phyloP scores from a whole-genome alignment of 1,140 invertebrate genomes.

The Ridgeia piscesae region DNA sequence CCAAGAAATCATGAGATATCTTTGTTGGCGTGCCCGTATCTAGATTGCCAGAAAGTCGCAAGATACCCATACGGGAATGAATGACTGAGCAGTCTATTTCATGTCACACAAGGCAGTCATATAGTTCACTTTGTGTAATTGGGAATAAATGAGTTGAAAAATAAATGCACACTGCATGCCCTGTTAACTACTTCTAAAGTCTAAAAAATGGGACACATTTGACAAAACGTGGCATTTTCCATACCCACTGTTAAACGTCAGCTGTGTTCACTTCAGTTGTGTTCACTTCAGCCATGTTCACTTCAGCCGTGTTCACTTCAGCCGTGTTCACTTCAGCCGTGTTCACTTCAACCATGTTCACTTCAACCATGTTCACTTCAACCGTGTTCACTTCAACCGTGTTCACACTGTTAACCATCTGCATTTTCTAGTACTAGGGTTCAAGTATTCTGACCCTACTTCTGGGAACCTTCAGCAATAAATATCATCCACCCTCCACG shows the following conservation, averaged over 20 bases:
- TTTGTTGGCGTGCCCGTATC: neutral
- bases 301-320: no score
- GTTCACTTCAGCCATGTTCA: no score
- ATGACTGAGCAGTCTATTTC: neutral
- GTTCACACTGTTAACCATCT: neutral
- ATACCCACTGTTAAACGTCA: neutral
- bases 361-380: no score
- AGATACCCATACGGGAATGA: neutral
- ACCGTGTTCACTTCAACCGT: no score
- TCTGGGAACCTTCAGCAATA: neutral
- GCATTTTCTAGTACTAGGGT: neutral
- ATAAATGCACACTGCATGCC: no score
- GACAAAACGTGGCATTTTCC: neutral
- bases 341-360: no score
- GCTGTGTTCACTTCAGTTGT: no score
- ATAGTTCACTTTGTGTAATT: neutral
- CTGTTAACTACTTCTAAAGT: neutral
- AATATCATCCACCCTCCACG: neutral
- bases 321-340: no score
- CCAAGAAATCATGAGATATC: neutral
- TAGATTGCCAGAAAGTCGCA: neutral
- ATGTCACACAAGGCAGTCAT: neutral
- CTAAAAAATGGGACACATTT: neutral
- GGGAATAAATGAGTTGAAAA: no score
- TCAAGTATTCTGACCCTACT: neutral